These are phyloP conservation scores for Eleutherodactylus coqui DNA, from an alignment of 2,797 vertebrate genomes.

Conservation along the genomic window DNA sequence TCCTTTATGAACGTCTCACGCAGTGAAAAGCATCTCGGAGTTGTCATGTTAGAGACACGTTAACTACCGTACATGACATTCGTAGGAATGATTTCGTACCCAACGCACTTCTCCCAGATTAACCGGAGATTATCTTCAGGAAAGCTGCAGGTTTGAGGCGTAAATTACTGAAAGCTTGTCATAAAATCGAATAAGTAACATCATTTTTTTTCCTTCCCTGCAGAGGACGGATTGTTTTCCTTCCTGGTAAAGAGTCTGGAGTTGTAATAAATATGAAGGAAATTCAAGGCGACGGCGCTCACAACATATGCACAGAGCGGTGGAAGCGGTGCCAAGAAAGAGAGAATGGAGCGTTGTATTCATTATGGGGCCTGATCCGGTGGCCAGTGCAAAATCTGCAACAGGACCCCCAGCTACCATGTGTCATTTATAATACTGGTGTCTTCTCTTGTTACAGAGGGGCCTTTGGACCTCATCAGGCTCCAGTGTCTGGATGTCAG, in stretches of 20 bases:
- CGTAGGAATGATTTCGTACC: not conserved
- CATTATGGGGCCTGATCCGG: too few relatives aligned
- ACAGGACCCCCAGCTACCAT: too few relatives aligned
- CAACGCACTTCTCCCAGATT: not conserved
- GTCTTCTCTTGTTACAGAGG: too few relatives aligned
- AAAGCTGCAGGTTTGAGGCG: not conserved
- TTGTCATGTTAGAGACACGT: not conserved
- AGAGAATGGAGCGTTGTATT: too few relatives aligned
- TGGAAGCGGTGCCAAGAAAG: too few relatives aligned
- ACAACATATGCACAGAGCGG: too few relatives aligned
- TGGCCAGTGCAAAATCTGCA: too few relatives aligned
- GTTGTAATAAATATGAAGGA: not conserved
- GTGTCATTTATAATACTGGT: too few relatives aligned
- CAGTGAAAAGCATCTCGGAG: not conserved
- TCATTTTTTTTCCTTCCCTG: not conserved
- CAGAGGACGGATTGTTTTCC: not conserved
- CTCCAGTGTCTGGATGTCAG: too few relatives aligned
- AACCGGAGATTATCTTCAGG: not conserved
- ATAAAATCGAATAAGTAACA: not conserved
- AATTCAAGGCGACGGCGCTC: too few relatives aligned
- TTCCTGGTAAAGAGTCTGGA: not conserved
- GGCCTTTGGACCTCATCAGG: too few relatives aligned
- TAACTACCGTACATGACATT: not conserved
- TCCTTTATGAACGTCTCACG: not conserved
- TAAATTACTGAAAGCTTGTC: conserved; percentile 13